These are phyloP conservation scores for Volucella inanis DNA, from an alignment of 2,888 invertebrate species.

Conservation along the genomic window DNA sequence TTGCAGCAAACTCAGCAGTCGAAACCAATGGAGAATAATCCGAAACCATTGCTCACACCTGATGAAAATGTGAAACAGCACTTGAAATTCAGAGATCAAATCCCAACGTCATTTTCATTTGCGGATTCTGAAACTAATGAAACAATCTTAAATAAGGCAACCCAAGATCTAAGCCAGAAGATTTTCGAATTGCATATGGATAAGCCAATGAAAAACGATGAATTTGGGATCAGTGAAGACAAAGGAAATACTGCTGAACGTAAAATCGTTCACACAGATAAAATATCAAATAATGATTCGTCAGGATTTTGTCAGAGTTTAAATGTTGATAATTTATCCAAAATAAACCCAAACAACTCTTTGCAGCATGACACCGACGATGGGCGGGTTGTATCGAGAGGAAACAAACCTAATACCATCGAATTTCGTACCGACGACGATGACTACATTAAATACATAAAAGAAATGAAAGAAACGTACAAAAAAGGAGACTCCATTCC, in stretches of 20 bases:
- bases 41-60: conserved; percentile 38
- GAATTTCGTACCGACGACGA: conserved; percentile 69
- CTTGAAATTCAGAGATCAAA: conserved; percentile 33
- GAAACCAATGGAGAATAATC: conserved; percentile 33
- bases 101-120: conserved; percentile 25
- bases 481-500: conserved; percentile 47
- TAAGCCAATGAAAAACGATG: conserved; percentile 30
- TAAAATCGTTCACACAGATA: conserved; percentile 16
- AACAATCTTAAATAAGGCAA: conserved; percentile 18
- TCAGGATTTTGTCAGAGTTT: conserved; percentile 59
- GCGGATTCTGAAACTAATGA: conserved; percentile 50
- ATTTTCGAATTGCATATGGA: conserved; percentile 24
- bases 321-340: conserved; percentile 68
- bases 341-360: conserved; percentile 53
- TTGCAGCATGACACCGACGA: conserved; percentile 37
- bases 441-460: conserved; percentile 68
- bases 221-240: conserved; percentile 37
- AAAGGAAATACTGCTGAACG: conserved; percentile 35
- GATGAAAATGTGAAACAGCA: conserved; percentile 39
- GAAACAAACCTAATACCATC: conserved; percentile 69
- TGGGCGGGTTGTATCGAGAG: conserved; percentile 54
- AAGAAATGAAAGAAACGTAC: conserved; percentile 68
- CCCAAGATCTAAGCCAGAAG: conserved; percentile 16
- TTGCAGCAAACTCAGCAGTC: conserved; percentile 46
- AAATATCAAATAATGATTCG: conserved; percentile 45